Evolutionary conservation across 2,888 invertebrate species (phyloP), one percentile per base, ranked within the genome.

Genomic region (Stramonita haemastoma): DNA sequence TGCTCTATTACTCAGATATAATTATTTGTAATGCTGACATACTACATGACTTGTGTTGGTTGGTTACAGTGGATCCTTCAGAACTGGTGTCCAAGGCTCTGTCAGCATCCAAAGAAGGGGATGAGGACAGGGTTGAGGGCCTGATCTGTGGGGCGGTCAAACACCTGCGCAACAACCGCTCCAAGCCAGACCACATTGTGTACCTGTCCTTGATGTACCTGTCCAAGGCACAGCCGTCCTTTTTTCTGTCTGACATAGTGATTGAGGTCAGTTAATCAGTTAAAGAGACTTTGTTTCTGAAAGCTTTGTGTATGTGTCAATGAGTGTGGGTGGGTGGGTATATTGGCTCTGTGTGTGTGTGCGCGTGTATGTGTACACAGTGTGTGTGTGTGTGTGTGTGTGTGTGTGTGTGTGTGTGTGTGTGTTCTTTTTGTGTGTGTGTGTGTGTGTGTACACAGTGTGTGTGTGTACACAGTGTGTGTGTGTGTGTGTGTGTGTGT

Each of bases 61-160:
- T 46, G 70, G 57, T 88, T 73, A 22, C 90, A 96, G 97, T 98
- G 92, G 98, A 98, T 91, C 97, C 98, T 22, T 97, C 97, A 13
- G 98, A 98, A 90, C 96, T 98, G 32, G 97, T 98, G 26, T 97
- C 97, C 34, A 97, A 97, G 95, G 97, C 98, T 6, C 96, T 98
- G 86, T 97, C 97, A 91, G 98, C 98, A 6, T 97, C 97, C 91
- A 98, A 98, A 91, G 97, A 97, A 89, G 97, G 97, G 91, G 98
- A 98, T 95, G 97, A 97, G 89, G 98, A 96, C 86, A 94, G 94
- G 90, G 98, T 95, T 97, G 98, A 96, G 97, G 98, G 96, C 97
- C 97, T 98, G 15, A 96, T 99, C n/a, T 98, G 98, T 93, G 98
- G 98, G 0, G 97, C 98, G n/a, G 97, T 99, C 60, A 98, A 98